phyloP scores from a whole-genome alignment of 2,113 vertebrate genomes.

The Etia nguti region DNA sequence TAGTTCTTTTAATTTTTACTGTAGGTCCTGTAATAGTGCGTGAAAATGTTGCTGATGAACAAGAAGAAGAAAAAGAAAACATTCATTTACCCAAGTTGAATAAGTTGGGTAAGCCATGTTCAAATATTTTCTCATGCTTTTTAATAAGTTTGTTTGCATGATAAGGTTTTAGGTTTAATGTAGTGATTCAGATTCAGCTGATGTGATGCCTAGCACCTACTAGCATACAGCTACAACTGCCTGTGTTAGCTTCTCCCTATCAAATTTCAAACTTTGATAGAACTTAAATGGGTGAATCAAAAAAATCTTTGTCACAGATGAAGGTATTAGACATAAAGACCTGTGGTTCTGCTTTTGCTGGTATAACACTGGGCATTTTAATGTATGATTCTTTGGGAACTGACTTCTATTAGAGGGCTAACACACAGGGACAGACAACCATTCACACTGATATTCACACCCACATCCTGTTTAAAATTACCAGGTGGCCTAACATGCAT shows the following conservation, averaged over 20 bases:
- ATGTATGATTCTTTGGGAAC: background rate
- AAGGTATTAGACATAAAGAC: background rate
- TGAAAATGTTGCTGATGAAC: background rate
- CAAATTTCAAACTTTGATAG: background rate
- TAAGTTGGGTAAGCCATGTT: background rate
- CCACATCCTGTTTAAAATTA: background rate
- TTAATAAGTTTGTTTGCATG: background rate
- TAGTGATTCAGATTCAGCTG: background rate
- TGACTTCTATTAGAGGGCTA: background rate
- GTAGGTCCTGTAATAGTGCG: background rate
- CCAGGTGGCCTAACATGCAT: background rate
- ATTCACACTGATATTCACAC: background rate
- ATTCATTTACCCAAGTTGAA: background rate
- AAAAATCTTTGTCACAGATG: accelerated
- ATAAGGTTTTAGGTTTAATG: background rate
- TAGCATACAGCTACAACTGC: background rate
- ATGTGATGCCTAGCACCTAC: background rate
- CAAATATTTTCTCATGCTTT: background rate
- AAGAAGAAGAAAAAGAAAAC: background rate
- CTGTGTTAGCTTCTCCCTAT: background rate
- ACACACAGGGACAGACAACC: background rate
- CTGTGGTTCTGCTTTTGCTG: background rate
- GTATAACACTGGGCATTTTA: background rate
- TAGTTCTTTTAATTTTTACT: background rate
- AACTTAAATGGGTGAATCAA: background rate